Evolutionary conservation across 2,888 invertebrate genomes (phyloP).

Genomic region (Sphaerophoria rueppellii): DNA sequence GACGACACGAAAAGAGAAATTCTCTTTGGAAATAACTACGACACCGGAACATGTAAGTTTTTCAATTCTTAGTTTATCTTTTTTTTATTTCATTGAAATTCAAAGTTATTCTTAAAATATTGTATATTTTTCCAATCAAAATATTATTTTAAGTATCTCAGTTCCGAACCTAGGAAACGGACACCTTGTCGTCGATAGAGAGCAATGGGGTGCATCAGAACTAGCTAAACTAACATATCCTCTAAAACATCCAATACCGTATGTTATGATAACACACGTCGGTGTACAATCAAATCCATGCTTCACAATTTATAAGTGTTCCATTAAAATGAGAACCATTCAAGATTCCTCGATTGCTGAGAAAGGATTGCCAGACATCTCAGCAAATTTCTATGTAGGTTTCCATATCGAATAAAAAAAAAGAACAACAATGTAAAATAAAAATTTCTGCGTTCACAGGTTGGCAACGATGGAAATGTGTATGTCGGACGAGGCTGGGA

Average conservation of each 20-base stretch:
- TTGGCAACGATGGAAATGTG: slow-evolving; percentile 84
- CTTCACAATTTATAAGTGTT: slow-evolving; percentile 81
- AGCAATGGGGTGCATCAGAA: slow-evolving; percentile 81
- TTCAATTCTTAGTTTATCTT: neutral
- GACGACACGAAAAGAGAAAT: slow-evolving; percentile 74
- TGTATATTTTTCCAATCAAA: slow-evolving; percentile 28
- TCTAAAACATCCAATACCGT: slow-evolving; percentile 81
- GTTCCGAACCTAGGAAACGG: slow-evolving; percentile 82
- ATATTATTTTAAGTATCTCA: slow-evolving; percentile 77
- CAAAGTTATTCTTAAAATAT: neutral
- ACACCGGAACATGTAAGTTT: slow-evolving; percentile 81
- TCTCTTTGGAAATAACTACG: slow-evolving; percentile 80
- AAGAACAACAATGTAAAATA: neutral
- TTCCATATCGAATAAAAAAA: neutral
- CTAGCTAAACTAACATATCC: slow-evolving; percentile 74
- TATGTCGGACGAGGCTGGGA: slow-evolving; percentile 84
- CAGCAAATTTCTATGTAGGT: slow-evolving; percentile 81
- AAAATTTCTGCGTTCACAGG: slow-evolving; percentile 75
- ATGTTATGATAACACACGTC: slow-evolving; percentile 83
- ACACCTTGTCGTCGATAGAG: slow-evolving; percentile 80
- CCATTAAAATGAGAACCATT: slow-evolving; percentile 82
- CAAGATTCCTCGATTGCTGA: slow-evolving; percentile 82
- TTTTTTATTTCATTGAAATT: neutral
- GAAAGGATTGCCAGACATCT: slow-evolving; percentile 82
- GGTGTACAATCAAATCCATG: slow-evolving; percentile 82